These are phyloP conservation scores for Colaptes auratus DNA, from an alignment of 2,113 vertebrate genomes.

Conservation along the genomic window DNA sequence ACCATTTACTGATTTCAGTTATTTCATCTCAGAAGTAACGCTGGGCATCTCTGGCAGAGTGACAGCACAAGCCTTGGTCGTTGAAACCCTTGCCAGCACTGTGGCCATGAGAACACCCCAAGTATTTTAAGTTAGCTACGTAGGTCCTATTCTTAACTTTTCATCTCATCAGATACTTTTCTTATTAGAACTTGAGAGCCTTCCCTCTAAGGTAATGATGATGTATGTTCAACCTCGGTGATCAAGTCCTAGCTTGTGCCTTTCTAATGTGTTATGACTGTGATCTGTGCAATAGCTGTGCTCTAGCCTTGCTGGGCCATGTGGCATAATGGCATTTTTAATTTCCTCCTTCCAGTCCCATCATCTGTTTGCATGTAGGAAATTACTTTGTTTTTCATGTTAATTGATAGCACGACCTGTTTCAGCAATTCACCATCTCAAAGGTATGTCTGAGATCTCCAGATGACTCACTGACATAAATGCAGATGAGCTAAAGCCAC, in stretches of 20 bases:
- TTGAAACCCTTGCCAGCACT: conserved; percentile 28
- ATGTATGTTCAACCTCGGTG: not conserved
- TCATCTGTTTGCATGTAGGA: conserved; percentile 63
- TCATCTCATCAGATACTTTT: conserved; percentile 67
- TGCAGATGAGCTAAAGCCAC: conserved; percentile 38
- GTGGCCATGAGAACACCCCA: conserved; percentile 4
- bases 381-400: conserved; percentile 71
- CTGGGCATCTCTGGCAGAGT: conserved; percentile 29
- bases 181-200: conserved; percentile 56
- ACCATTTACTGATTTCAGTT: not conserved
- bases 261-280: conserved; percentile 54
- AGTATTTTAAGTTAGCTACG: conserved; percentile 50
- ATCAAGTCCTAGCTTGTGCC: conserved; percentile 43
- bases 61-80: not conserved
- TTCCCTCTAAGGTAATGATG: conserved; percentile 64
- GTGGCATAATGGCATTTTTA: conserved; percentile 69
- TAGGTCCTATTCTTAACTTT: conserved; percentile 64
- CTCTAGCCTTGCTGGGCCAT: conserved; percentile 44
- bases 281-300: conserved; percentile 5
- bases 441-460: conserved; percentile 60
- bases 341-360: conserved; percentile 64
- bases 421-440: conserved; percentile 70
- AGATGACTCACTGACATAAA: conserved; percentile 76
- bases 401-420: conserved; percentile 60
- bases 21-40: not conserved